phyloP scores from a whole-genome alignment of 2,888 invertebrate species.

The Scaptomyza tumidula region DNA sequence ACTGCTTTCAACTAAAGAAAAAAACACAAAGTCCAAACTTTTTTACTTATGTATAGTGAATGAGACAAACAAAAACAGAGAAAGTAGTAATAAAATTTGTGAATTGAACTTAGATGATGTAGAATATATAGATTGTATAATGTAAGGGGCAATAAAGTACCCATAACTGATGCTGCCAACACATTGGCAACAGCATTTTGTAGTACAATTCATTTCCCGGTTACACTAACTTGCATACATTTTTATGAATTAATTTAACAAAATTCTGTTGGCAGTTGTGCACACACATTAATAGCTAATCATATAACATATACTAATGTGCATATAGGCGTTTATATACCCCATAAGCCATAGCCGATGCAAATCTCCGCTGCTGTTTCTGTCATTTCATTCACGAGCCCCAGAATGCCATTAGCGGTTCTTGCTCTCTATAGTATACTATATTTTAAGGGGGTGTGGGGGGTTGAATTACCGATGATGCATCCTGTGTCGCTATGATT shows the following conservation, averaged over 20 bases:
- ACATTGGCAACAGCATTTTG: slow-evolving; percentile 29
- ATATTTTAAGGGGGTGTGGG: background rate
- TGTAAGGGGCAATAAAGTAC: slow-evolving; percentile 57
- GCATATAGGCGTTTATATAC: slow-evolving; percentile 4
- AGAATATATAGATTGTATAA: slow-evolving; percentile 27
- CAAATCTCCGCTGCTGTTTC: slow-evolving; percentile 57
- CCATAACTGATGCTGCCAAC: slow-evolving; percentile 43
- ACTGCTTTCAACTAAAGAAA: slow-evolving; percentile 24
- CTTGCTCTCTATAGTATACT: slow-evolving; percentile 38
- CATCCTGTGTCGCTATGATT: slow-evolving; percentile 71
- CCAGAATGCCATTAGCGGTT: slow-evolving; percentile 61
- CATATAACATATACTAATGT: slow-evolving; percentile 9
- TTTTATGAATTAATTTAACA: slow-evolving; percentile 83
- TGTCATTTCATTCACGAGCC: slow-evolving; percentile 73
- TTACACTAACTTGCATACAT: slow-evolving; percentile 63
- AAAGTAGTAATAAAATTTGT: slow-evolving; percentile 1
- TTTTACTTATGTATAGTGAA: slow-evolving; percentile 24
- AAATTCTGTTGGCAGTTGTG: slow-evolving; percentile 69
- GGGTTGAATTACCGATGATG: slow-evolving; percentile 54
- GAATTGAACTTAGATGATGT: background rate
- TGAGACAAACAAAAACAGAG: background rate
- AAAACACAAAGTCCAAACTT: slow-evolving; percentile 7
- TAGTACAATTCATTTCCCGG: slow-evolving; percentile 62
- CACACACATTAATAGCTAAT: slow-evolving; percentile 64
- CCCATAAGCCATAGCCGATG: slow-evolving; percentile 15